These are phyloP conservation scores for Malthinus flaveolus DNA, from an alignment of 2,888 invertebrate genomes.

Conservation along the genomic window DNA sequence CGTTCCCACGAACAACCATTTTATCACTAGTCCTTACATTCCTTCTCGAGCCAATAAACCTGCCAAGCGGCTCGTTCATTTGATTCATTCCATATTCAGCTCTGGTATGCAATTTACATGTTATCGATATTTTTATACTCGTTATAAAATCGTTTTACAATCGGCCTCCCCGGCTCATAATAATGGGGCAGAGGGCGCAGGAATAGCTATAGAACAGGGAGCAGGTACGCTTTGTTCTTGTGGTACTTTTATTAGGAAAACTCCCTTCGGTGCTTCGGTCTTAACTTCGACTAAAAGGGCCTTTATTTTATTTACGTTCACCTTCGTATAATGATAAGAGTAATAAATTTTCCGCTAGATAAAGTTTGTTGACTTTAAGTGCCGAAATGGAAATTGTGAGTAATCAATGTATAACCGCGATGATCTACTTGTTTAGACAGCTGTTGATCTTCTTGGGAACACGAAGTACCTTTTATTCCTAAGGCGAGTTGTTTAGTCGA, in stretches of 20 bases:
- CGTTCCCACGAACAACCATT: conserved; percentile 54
- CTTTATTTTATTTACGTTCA: conserved; percentile 21
- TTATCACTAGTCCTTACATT: conserved; percentile 50
- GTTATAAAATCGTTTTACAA: conserved; percentile 54
- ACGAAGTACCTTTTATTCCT: conserved; percentile 17
- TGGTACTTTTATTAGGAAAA: conserved; percentile 29
- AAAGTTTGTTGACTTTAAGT: conserved; percentile 38
- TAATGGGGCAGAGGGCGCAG: conserved; percentile 31
- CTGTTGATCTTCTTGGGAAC: conserved; percentile 32
- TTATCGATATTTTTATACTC: conserved; percentile 56
- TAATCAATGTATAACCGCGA: conserved; percentile 36
- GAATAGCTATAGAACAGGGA: neutral
- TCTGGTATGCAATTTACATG: conserved; percentile 54
- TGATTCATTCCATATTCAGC: conserved; percentile 55
- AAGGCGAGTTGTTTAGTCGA: conserved; percentile 11
- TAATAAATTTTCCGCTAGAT: conserved; percentile 26
- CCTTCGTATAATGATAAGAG: conserved; percentile 25
- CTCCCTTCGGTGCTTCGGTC: conserved; percentile 25
- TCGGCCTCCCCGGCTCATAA: conserved; percentile 46
- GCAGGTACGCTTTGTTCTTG: conserved; percentile 29
- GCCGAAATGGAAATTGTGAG: conserved; percentile 37
- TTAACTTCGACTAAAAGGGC: conserved; percentile 10
- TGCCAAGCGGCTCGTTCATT: conserved; percentile 53
- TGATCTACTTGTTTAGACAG: conserved; percentile 37
- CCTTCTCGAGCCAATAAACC: conserved; percentile 53